Evolutionary conservation across 2,888 invertebrate species (phyloP), one percentile per base, ranked within the genome.

Genomic region (Pristionchus entomophagus): DNA sequence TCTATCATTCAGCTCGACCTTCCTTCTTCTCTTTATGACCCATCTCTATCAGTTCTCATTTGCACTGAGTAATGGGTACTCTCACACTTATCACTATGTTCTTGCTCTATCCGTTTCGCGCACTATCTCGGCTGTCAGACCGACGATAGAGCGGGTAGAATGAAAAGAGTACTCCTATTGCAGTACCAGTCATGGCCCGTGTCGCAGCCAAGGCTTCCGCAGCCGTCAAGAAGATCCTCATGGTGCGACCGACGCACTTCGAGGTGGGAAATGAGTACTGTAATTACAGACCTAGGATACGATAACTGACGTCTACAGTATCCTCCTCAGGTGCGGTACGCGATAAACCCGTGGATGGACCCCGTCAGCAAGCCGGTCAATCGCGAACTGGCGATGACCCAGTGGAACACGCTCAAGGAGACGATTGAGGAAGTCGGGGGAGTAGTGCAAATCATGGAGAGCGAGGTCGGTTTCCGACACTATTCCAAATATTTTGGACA

Each of bases 271-370:
- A 45, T 45, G n/a, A 45, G 6, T 59, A 59, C 22, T 26, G 29
- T 26, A 59, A 8, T 59, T 12, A 59, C 5, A 12, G 22, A 59
- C 8, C 59, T 12, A 59, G 8, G 29, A 59, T 59, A 26, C 29
- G 19, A 59, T 29, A 26, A 59, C 8, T 59, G 6, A 26, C 6
- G 8, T 29, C 22, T 77, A 29, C 77, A 49, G 77, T 77, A 45
- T 45, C 29, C 29, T 45, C 45, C n/a, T 49, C 85, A 89, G 90
- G 89, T 93, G 12, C 88, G 88, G 12, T 93, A 93, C 86, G 88
- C 91, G 22, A 93, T 93, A 87, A 93, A 93, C 84, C 93, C 93
- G 4, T 93, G 93, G 93, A 93, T 93, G 93, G 90, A 91, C 81
- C 78, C 81, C 14, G 88, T 88, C 81, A 87, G 89, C 51, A 87